These are phyloP conservation scores for Bagarius yarrelli DNA, from an alignment of 2,113 vertebrate species.

Conservation along the genomic window DNA sequence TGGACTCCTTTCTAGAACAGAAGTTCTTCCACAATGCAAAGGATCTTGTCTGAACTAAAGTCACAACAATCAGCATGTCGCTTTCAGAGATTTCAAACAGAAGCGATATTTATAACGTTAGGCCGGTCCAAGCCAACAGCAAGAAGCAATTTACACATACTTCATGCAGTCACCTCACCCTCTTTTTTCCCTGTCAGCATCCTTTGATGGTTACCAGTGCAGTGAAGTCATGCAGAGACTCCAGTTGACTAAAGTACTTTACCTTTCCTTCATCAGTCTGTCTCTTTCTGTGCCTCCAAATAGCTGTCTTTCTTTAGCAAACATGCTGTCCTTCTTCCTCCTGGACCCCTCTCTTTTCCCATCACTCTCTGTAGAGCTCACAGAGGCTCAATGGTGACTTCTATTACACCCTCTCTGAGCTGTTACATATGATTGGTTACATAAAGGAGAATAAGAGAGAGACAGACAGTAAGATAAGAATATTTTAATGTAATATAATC, in stretches of 20 bases:
- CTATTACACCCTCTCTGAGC: slow-evolving; percentile 29
- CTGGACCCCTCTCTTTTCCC: not conserved
- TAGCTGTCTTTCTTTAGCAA: slow-evolving; percentile 29
- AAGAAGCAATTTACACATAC: slow-evolving; percentile 3
- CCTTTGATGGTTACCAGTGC: slow-evolving; percentile 51
- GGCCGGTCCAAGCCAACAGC: not conserved
- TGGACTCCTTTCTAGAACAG: not conserved
- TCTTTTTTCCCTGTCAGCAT: slow-evolving; percentile 16
- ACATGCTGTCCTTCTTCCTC: not conserved
- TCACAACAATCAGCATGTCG: slow-evolving; percentile 23
- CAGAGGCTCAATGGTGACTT: slow-evolving; percentile 43
- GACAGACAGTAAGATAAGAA: not conserved
- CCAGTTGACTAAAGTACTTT: not conserved
- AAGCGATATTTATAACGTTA: slow-evolving; percentile 14
- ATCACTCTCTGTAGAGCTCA: slow-evolving; percentile 9
- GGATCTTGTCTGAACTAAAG: not conserved
- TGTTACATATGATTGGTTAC: slow-evolving; percentile 45
- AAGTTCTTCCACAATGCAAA: not conserved
- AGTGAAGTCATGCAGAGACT: slow-evolving; percentile 49
- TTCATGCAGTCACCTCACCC: not conserved
- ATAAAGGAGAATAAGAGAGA: slow-evolving; percentile 11
- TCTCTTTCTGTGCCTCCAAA: not conserved
- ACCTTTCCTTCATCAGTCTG: not conserved
- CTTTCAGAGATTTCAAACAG: slow-evolving; percentile 28
- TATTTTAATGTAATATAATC: too few relatives aligned